phyloP scores from a whole-genome alignment of 2,888 invertebrate species.

The Lasius platythorax region DNA sequence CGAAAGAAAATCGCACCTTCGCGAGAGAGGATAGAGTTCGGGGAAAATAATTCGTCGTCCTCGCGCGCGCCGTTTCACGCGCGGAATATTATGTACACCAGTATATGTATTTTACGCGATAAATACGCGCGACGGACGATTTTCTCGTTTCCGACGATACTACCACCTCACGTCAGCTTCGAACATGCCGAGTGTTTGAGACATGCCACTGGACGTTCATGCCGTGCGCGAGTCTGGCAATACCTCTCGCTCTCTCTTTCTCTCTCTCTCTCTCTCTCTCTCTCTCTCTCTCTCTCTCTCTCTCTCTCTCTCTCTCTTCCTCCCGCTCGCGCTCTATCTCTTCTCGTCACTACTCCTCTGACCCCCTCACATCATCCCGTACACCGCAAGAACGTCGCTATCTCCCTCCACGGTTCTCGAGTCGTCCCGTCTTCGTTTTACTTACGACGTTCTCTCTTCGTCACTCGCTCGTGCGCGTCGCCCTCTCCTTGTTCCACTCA shows the following conservation, averaged over 20 bases:
- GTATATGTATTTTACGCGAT: conserved; percentile 9
- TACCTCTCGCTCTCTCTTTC: conserved; percentile 72
- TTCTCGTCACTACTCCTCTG: conserved; percentile 40
- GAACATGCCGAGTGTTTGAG: conserved; percentile 83
- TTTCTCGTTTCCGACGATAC: conserved; percentile 70
- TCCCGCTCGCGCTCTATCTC: conserved; percentile 38
- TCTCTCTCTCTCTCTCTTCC: conserved; percentile 39
- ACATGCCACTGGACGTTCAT: conserved; percentile 83
- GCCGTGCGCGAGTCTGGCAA: conserved; percentile 79
- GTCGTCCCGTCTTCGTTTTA: conserved; percentile 22
- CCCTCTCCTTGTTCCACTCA: conserved; percentile 50
- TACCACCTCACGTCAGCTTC: conserved; percentile 81
- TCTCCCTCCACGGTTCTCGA: conserved; percentile 26
- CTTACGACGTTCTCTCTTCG: neutral
- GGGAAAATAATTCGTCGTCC: neutral
- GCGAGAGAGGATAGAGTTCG: too few species aligned
- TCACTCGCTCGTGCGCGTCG: conserved; percentile 34
- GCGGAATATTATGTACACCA: neutral
- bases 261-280: conserved; percentile 46
- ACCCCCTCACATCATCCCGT: conserved; percentile 50
- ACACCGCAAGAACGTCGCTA: conserved; percentile 61
- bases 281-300: neutral
- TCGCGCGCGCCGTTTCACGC: neutral
- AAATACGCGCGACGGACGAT: conserved; percentile 61
- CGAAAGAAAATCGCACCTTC: neutral